phyloP scores from a whole-genome alignment of 2,797 vertebrate genomes.

The Tokudaia tokunoshimensis region DNA sequence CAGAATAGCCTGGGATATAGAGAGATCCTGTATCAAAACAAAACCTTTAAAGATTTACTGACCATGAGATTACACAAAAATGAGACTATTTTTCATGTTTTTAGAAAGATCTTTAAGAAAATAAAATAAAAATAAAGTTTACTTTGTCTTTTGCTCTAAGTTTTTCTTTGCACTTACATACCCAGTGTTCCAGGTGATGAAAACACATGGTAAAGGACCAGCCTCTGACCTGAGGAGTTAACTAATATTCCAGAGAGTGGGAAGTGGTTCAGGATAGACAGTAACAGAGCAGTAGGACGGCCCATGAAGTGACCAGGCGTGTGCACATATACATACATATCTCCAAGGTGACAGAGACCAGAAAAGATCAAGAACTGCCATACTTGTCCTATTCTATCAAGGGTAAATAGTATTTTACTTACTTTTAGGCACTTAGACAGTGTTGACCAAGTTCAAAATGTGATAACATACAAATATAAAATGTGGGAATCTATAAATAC shows the following conservation, averaged over 20 bases:
- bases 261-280: not conserved
- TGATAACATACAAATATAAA: slow-evolving; percentile 21
- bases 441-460: not conserved
- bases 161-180: not conserved
- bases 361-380: not conserved
- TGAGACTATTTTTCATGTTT: not conserved
- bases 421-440: not conserved
- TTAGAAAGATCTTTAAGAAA: slow-evolving; percentile 10
- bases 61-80: slow-evolving; percentile 1
- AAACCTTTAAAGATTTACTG: not conserved
- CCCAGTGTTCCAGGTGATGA: not conserved
- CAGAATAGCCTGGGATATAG: not conserved
- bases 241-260: not conserved
- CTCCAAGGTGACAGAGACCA: not conserved
- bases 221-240: not conserved
- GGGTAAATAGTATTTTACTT: not conserved
- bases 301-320: not conserved
- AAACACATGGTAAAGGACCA: not conserved
- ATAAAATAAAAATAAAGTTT: not conserved
- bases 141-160: slow-evolving; percentile 18
- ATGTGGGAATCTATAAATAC: not conserved
- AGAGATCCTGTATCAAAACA: not conserved
- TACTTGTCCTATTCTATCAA: not conserved
- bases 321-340: not conserved
- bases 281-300: not conserved